Base-by-base conservation (phyloP, 2,797 vertebrate species). In the Macropus fuliginosus region DNA sequence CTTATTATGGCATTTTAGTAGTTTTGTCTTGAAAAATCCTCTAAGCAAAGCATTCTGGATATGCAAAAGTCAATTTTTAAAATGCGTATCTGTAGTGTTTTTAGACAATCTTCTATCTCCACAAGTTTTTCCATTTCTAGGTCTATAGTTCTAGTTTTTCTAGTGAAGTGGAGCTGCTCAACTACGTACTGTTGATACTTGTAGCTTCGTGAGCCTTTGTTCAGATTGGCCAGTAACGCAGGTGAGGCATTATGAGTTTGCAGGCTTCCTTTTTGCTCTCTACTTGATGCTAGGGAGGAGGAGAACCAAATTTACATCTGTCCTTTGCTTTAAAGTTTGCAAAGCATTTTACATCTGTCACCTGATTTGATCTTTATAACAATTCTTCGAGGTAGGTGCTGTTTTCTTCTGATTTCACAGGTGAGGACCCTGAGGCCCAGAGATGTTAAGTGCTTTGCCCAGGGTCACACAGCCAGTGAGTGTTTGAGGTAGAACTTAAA, bases 51-150 rank as follows among this genome's bases (percentile, higher is more conserved):
- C 40, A 87, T 5, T 50, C 9, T 46, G 21, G 9, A 28, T 50
- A 81, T 24, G 46, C 2, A 81, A 46, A 40, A 81, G 8, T 81
- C 18, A 16, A 66, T n/a, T 66, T 81, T 16, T 46, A n/a, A 66
- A 66, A n/a, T n/a, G 14, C 34, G 6, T 66, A n/a, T n/a, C 40
- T 81, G n/a, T 81, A 46, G 8, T 90, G 8, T 29, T 92, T 28
- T 96, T 94, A 81, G 34, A 91, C 24, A 62, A 11, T 81, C 92
- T 96, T 95, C 16, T 94, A 0, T 96, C 54, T 54, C 28, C 81
- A 29, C 10, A 90, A 92, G 6, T 90, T 93, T 95, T 94, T 93
- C 87, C 29, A 94, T 29, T 74, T 93, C 57, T 54, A 28, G n/a
- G 46, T 93, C 34, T 92, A 0, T 95, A 55, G 40, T 3, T 94